Evolutionary conservation across 2,113 vertebrate species (phyloP).

Genomic region (Anguilla rostrata): DNA sequence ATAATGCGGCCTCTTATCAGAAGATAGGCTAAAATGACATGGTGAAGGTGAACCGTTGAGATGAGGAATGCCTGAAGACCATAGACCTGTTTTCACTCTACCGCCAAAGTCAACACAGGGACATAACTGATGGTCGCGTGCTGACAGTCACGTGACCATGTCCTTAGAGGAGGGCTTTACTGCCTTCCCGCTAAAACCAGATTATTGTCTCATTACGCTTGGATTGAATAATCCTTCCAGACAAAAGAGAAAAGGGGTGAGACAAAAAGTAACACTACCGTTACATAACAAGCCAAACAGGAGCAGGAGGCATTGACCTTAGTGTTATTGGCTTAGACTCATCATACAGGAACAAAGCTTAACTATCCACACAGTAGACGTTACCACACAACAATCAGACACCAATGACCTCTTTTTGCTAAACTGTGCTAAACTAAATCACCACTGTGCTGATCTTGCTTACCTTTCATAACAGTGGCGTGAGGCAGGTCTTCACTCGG

Average conservation of each 20-base stretch:
- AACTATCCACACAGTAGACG: not conserved
- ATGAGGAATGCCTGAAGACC: too few species aligned
- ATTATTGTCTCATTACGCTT: constrained; percentile 17
- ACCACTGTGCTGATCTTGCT: constrained; percentile 1
- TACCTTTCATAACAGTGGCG: not conserved
- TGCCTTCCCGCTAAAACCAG: not conserved
- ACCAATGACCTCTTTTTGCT: not conserved
- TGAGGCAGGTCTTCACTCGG: not conserved
- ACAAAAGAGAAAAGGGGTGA: not conserved
- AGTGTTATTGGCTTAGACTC: not conserved
- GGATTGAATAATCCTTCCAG: constrained; percentile 12
- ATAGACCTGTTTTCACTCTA: not conserved
- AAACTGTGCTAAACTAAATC: not conserved
- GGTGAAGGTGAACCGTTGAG: not conserved
- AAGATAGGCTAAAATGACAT: not conserved
- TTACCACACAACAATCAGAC: not conserved
- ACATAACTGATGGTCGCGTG: not conserved
- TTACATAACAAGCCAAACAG: not conserved
- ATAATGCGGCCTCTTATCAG: not conserved
- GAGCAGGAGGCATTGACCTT: not conserved
- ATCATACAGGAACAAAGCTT: not conserved
- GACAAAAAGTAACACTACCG: not conserved
- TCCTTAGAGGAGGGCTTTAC: not conserved
- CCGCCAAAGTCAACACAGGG: not conserved
- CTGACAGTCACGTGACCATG: not conserved